Evolutionary conservation across 2,113 vertebrate species (phyloP).

Genomic region (Pomatorhinus ruficollis): DNA sequence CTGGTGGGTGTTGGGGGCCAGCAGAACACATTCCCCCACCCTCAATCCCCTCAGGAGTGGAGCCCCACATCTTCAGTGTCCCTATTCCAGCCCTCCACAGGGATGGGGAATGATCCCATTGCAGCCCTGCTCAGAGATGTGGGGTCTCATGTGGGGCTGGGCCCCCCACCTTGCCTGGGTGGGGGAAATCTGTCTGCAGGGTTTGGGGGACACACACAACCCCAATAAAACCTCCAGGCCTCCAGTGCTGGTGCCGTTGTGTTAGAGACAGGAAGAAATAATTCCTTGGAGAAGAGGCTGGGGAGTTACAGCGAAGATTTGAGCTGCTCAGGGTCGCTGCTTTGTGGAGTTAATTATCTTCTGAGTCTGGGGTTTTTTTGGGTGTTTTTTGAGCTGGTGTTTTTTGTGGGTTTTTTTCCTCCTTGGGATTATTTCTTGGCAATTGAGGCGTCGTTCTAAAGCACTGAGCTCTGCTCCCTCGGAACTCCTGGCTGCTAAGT

Average conservation of each 20-base stretch:
- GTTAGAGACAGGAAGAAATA: neutral
- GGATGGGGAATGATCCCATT: neutral
- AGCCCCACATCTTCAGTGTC: accelerated
- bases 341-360: slow-evolving; percentile 58
- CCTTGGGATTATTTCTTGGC: slow-evolving; percentile 55
- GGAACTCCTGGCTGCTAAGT: slow-evolving; percentile 46
- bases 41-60: neutral
- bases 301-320: neutral
- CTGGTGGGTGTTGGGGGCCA: neutral
- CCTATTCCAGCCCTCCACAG: accelerated
- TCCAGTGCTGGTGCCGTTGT: neutral
- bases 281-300: neutral
- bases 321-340: neutral
- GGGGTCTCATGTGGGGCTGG: neutral
- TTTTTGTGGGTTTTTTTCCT: neutral
- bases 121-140: accelerated
- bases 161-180: neutral
- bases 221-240: neutral
- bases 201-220: neutral
- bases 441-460: neutral
- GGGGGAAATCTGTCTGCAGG: neutral
- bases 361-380: neutral
- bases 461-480: slow-evolving; percentile 25
- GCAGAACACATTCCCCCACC: neutral
- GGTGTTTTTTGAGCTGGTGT: neutral